Base-by-base conservation (phyloP, 2,888 invertebrate species). In the Exocentrus adspersus region DNA sequence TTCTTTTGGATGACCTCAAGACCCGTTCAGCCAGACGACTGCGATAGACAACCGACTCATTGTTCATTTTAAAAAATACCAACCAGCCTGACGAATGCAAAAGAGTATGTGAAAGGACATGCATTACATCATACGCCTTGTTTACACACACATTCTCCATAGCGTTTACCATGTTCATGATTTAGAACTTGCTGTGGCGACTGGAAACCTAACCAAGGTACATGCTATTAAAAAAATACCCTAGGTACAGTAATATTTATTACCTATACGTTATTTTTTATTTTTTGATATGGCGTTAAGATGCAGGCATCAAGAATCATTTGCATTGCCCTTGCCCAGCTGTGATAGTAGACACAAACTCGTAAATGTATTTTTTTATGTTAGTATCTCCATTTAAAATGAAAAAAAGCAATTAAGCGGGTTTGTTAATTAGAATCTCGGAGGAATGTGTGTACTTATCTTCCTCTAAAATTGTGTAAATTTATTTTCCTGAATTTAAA, bases 91-190 rank as follows among this genome's bases (percentile, higher is more conserved):
- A 45, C 51, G 42, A 56, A 60, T 61, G 64, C 61, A 52, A 45
- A 64, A 64, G 43, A 37, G 43, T 52, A 37, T 51, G 57, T 51
- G 64, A 61, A 64, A 64, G 64, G 61, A 64, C 64, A 57, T 51
- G 43, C 46, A 54, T 61, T 61, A 61, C 57, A 58, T 61, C 51
- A 61, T 61, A 64, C 37, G 51, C 52, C 45, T 51, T 64, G 64
- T 64, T 64, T 64, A 64, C 64, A 64, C 64, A 64, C 50, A 54
- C 54, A 37, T 56, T 64, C 58, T 60, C 59, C 53, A 43, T 53
- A 45, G 19, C 42, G 41, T 59, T 59, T 59, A 51, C 42, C 58
- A 58, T 62, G 57, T n/a, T 62, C 57, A 51, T 57, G 57, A 57
- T 62, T 56, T 48, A 62, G 50, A 51, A 56, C 54, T n/a, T n/a